Evolutionary conservation across 2,113 vertebrate genomes (phyloP).

Genomic region (Emydocephalus ijimae): DNA sequence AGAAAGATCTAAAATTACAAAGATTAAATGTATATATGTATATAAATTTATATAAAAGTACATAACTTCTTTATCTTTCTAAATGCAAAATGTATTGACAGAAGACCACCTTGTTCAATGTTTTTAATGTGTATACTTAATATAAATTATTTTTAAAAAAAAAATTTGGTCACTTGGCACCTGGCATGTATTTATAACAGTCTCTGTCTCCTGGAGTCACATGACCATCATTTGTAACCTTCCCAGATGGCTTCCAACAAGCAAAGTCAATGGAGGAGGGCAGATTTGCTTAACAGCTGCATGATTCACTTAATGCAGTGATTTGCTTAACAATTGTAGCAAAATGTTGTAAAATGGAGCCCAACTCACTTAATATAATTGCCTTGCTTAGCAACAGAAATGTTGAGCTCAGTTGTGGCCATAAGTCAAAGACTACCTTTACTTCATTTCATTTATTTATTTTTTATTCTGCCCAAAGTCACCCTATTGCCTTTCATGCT

Average conservation of each 20-base stretch:
- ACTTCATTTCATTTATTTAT: not conserved
- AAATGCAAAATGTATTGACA: no score
- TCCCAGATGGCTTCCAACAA: not conserved
- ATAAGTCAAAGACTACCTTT: not conserved
- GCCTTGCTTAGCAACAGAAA: not conserved
- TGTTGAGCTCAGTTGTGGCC: not conserved
- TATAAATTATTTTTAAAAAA: no score
- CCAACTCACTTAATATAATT: not conserved
- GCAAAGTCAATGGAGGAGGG: not conserved
- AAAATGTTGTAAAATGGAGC: not conserved
- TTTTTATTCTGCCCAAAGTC: not conserved
- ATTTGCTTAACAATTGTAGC: not conserved
- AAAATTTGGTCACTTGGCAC: not conserved
- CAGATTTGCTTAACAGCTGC: not conserved
- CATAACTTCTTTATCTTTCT: no score
- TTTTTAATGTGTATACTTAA: no score
- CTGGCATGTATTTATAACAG: no score
- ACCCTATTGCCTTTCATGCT: not conserved
- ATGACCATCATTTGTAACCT: not conserved
- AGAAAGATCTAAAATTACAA: no score
- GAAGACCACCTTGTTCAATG: no score
- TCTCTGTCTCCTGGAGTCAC: not conserved
- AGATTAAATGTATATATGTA: no score
- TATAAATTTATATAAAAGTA: no score
- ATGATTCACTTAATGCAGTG: not conserved